Base-by-base conservation (phyloP, 2,797 vertebrate genomes). In the Falco concolor region DNA sequence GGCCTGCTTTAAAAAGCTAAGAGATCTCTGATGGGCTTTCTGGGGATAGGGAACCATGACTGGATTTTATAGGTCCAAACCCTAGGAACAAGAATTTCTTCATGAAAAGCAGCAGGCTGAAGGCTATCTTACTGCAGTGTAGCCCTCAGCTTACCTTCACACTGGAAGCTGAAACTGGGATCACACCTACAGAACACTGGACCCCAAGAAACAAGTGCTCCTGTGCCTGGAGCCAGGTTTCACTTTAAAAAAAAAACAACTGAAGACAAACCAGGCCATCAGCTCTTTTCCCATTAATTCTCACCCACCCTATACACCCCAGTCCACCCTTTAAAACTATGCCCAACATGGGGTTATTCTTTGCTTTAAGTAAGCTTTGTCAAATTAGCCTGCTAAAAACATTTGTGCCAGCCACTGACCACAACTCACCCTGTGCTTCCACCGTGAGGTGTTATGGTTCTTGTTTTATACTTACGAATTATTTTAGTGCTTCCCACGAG, bases 171-270 rank as follows among this genome's bases (percentile, higher is more conserved):
- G 50, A 73, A 89, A 91, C 16, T 34, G n/a, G 34, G 23, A 72
- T 61, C 59, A 69, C 50, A 42, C 45, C 36, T 24, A 40, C 28
- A 49, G 36, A 59, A 83, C 8, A 61, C 42, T 8, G n/a, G 13
- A 45, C 9, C 16, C 13, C 0, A 0, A 52, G 30, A 36, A 93
- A 72, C 30, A 32, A 47, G 2, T 5, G 8, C 24, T 93, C 27
- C 30, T 15, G 8, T 10, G 17, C 63, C 53, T 24, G 28, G 14
- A 83, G 27, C 16, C 11, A 86, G 32, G 42, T 91, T 81, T 79
- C 14, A 8, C 53, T 72, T 34, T 1, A 38, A 38, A 38, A 38
- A 38, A 38, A 28, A 68, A 75, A 54, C n/a, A n/a, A 2, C 1
- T 4, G 22, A 53, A 81, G 30, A 61, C 19, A 72, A 87, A 32